Evolutionary conservation across 1,140 invertebrate species (phyloP).

Genomic region (Brachionus asplanchnoidis): DNA sequence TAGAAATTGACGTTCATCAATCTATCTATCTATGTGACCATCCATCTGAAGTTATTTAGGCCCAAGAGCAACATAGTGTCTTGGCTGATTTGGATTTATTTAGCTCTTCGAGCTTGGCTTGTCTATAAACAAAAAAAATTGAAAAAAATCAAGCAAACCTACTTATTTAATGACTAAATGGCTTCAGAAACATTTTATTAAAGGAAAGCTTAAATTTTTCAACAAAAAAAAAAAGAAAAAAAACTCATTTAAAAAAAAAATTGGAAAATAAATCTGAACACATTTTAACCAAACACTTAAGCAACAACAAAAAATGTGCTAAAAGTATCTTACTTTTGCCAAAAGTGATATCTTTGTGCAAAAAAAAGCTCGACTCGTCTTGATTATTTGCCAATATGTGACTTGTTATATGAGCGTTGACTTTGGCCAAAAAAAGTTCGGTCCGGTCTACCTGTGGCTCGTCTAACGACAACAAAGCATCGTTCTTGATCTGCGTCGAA

Average conservation of each 20-base stretch:
- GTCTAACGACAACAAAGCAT: neutral
- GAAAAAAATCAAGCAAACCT: too few relatives aligned
- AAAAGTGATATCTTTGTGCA: slow-evolving; percentile 30
- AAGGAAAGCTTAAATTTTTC: neutral
- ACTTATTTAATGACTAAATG: neutral
- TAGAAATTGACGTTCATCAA: too few relatives aligned
- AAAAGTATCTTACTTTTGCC: slow-evolving; percentile 13
- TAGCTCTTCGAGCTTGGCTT: neutral
- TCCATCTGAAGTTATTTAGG: neutral
- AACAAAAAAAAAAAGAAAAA: neutral
- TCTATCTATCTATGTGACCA: too few relatives aligned
- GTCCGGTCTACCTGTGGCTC: neutral
- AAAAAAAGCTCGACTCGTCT: slow-evolving; percentile 8
- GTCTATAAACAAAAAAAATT: neutral
- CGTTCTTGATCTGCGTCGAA: neutral
- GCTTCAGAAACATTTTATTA: neutral
- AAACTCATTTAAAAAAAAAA: neutral
- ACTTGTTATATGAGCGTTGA: slow-evolving; percentile 31
- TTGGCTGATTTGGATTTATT: neutral
- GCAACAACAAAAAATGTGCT: neutral
- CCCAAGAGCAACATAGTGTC: neutral
- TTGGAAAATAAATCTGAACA: neutral
- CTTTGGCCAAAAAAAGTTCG: slow-evolving; percentile 15
- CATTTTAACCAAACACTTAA: neutral
- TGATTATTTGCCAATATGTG: slow-evolving; percentile 14